A percentile compares a stretch with the other conserved stretches of the same genome.
Evolutionary conservation across 2,113 vertebrate genomes (phyloP).

Genomic region (Dipodomys merriami): DNA sequence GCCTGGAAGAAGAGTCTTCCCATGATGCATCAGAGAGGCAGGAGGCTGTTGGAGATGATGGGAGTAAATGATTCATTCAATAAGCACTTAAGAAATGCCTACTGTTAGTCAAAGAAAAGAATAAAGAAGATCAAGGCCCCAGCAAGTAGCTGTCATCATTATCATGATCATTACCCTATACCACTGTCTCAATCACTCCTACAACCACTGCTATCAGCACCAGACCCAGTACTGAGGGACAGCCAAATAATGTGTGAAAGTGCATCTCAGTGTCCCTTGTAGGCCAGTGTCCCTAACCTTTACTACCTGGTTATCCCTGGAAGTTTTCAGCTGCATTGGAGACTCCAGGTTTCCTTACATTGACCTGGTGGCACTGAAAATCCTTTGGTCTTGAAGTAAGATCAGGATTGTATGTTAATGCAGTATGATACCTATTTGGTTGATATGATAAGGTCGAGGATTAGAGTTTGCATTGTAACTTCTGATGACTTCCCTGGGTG

Average conservation of each 20-base stretch:
- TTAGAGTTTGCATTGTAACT: not conserved
- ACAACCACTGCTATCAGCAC: not conserved
- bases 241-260: not conserved
- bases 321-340: not conserved
- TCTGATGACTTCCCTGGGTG: not conserved
- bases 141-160: not conserved
- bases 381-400: not conserved
- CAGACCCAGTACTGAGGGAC: not conserved
- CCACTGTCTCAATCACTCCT: not conserved
- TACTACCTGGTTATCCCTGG: not conserved
- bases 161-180: not conserved
- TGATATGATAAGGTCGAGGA: not conserved
- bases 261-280: not conserved
- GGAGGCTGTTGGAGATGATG: not conserved
- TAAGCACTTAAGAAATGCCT: not conserved
- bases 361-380: slow-evolving; percentile 27
- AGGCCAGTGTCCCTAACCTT: not conserved
- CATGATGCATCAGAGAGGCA: not conserved
- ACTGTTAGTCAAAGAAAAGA: not conserved
- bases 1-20: not conserved
- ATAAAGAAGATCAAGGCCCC: not conserved
- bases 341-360: not conserved
- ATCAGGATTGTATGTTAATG: not conserved
- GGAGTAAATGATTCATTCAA: not conserved
- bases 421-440: not conserved